These are phyloP conservation scores for Serinus canaria DNA, from an alignment of 2,113 vertebrate species.

Conservation along the genomic window DNA sequence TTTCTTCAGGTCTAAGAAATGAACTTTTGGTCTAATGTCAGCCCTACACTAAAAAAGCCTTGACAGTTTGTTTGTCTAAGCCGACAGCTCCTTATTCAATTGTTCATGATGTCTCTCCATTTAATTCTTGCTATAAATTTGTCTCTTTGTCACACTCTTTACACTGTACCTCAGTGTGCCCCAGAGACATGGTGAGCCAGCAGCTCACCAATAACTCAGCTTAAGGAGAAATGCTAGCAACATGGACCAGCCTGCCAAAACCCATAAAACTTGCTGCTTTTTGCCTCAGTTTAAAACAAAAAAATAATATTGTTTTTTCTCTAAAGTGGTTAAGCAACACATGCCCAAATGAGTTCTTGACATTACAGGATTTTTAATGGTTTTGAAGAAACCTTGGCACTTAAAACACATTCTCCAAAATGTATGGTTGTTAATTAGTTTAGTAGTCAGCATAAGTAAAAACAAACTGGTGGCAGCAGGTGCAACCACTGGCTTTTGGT, in stretches of 20 bases:
- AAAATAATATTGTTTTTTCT: conserved; percentile 41
- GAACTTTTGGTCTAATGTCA: not conserved
- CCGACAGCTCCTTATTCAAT: conserved; percentile 9
- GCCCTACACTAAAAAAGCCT: not conserved
- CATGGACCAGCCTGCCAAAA: conserved; percentile 11
- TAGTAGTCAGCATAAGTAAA: not conserved
- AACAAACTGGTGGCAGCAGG: not conserved
- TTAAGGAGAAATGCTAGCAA: not conserved
- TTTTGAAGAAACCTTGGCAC: conserved; percentile 17
- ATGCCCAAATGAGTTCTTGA: conserved; percentile 8
- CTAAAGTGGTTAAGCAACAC: conserved; percentile 32
- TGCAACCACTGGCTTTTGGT: not conserved
- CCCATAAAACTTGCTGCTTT: conserved; percentile 36
- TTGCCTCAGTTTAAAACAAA: conserved; percentile 35
- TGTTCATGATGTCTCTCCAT: not conserved
- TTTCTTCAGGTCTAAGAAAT: conserved; percentile 33
- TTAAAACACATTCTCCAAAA: not conserved
- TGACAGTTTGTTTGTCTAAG: conserved; percentile 47
- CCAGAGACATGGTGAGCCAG: not conserved
- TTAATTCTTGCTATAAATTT: conserved; percentile 22
- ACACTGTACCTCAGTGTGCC: not conserved
- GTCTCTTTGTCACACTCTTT: not conserved
- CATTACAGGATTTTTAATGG: not conserved
- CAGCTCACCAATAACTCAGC: not conserved
- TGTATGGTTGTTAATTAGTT: not conserved